phyloP scores from a whole-genome alignment of 2,888 invertebrate species.

The Poecilobothrus nobilitatus region DNA sequence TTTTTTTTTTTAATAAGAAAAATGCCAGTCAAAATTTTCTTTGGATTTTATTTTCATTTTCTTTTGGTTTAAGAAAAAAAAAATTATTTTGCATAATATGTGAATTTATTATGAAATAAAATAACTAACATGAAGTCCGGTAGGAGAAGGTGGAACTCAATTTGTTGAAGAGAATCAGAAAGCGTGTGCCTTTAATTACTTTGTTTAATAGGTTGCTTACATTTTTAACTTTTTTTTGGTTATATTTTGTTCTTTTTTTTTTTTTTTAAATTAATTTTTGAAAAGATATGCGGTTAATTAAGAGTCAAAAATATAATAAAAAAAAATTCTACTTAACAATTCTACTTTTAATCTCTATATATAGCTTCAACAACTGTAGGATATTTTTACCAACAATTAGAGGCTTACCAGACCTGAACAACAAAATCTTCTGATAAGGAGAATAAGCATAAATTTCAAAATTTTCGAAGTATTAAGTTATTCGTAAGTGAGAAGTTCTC shows the following conservation, averaged over 20 bases:
- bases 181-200: not conserved
- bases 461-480: no score
- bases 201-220: not conserved
- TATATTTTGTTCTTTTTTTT: not conserved
- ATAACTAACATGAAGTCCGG: not conserved
- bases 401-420: no score
- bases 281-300: constrained; percentile 6
- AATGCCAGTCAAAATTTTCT: not conserved
- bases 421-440: no score
- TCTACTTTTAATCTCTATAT: no score
- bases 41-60: not conserved
- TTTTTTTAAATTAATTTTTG: not conserved
- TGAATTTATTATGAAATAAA: not conserved
- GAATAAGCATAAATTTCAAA: no score
- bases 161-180: not conserved
- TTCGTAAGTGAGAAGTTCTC: no score
- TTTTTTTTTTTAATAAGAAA: not conserved
- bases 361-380: no score
- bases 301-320: not conserved
- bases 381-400: no score
- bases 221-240: not conserved
- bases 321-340: no score
- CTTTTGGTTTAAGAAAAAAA: not conserved
- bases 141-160: constrained; percentile 6
- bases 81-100: not conserved